These are phyloP conservation scores for Drosophila austrosaltans DNA, from an alignment of 2,888 invertebrate species.

Conservation along the genomic window DNA sequence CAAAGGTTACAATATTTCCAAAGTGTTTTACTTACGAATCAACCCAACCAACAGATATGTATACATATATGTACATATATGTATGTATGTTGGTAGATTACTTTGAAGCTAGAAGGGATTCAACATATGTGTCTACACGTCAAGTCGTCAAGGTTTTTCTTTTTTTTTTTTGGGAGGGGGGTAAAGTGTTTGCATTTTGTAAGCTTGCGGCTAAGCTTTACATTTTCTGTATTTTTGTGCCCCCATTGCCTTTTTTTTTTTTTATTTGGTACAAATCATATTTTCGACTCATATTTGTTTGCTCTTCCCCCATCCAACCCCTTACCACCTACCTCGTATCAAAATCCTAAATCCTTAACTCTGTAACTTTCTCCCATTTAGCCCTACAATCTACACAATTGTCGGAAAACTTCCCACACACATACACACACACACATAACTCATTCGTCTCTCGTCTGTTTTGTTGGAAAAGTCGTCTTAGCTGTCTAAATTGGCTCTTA, in stretches of 20 bases:
- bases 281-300: conserved; percentile 37
- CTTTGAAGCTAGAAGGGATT: conserved; percentile 54
- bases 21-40: conserved; percentile 19
- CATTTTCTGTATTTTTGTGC: conserved; percentile 39
- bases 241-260: conserved; percentile 28
- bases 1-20: conserved; percentile 36
- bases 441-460: conserved; percentile 10
- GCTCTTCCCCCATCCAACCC: neutral
- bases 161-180: conserved; percentile 9
- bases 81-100: neutral
- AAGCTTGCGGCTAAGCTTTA: conserved; percentile 61
- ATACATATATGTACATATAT: conserved; percentile 7
- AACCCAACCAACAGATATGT: neutral
- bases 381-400: neutral
- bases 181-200: conserved; percentile 49
- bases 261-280: conserved; percentile 42
- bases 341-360: neutral
- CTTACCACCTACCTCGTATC: neutral
- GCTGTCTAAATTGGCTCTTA: conserved; percentile 16
- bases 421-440: conserved; percentile 6
- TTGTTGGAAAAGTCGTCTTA: neutral
- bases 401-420: neutral
- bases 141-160: conserved; percentile 48
- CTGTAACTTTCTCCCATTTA: neutral
- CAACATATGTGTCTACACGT: conserved; percentile 49